Evolutionary conservation across 2,888 invertebrate species (phyloP).

Genomic region (Kuschelorhynchus macadamiae): DNA sequence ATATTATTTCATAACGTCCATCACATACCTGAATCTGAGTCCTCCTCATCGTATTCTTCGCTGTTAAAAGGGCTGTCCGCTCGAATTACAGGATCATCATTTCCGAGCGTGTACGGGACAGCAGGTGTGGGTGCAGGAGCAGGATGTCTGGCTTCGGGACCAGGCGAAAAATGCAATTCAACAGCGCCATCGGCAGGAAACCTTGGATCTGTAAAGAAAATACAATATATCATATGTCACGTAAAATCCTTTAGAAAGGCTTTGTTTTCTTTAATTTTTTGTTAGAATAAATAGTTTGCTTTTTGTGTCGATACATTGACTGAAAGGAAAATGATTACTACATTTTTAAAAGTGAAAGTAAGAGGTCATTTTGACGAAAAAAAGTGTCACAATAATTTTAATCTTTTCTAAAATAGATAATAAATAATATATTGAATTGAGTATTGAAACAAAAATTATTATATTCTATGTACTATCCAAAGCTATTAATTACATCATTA

Average conservation of each 20-base stretch:
- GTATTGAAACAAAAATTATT: too few species aligned
- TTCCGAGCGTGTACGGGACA: conserved; percentile 76
- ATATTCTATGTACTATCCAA: too few species aligned
- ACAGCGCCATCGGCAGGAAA: conserved; percentile 90
- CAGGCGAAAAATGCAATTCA: conserved; percentile 83
- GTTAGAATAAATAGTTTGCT: too few species aligned
- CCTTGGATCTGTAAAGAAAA: conserved; percentile 75
- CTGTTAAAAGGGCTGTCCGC: conserved; percentile 85
- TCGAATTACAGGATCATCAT: conserved; percentile 81
- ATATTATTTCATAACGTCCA: too few species aligned
- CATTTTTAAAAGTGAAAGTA: not conserved
- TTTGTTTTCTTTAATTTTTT: too few species aligned
- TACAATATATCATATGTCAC: too few species aligned
- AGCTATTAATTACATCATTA: too few species aligned
- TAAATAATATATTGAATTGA: too few species aligned
- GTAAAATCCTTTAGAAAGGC: too few species aligned
- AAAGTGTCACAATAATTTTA: conserved; percentile 2
- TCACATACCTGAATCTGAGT: conserved; percentile 65
- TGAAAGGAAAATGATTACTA: too few species aligned
- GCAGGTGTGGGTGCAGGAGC: conserved; percentile 80
- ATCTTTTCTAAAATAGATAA: not conserved
- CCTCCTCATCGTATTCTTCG: conserved; percentile 67
- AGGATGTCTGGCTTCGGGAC: conserved; percentile 69
- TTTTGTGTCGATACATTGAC: too few species aligned
- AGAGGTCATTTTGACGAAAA: not conserved